phyloP scores from a whole-genome alignment of 2,888 invertebrate genomes.

The Tachystola acroxantha region DNA sequence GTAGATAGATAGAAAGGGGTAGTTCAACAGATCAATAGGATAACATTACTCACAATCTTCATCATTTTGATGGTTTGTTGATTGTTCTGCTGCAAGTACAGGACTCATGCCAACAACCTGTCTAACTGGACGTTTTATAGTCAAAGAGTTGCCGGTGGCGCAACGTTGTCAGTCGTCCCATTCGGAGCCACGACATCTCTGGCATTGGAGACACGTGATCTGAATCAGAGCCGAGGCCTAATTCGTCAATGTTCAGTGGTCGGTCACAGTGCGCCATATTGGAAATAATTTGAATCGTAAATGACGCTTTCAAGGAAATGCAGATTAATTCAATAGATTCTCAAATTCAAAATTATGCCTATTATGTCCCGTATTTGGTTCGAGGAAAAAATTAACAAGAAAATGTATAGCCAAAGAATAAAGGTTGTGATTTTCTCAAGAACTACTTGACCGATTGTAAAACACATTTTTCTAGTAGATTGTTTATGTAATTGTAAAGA shows the following conservation, averaged over 20 bases:
- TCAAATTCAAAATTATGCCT: too few species aligned
- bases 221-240: slow-evolving; percentile 34
- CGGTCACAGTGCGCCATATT: not conserved
- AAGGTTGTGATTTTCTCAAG: too few species aligned
- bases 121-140: slow-evolving; percentile 51
- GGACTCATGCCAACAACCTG: slow-evolving; percentile 38
- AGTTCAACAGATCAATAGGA: too few species aligned
- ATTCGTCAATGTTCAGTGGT: slow-evolving; percentile 18
- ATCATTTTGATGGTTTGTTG: slow-evolving; percentile 56
- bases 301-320: not conserved
- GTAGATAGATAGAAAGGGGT: too few species aligned
- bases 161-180: slow-evolving; percentile 25
- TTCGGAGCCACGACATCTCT: slow-evolving; percentile 43
- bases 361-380: too few species aligned
- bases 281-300: not conserved
- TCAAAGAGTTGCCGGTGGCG: slow-evolving; percentile 30
- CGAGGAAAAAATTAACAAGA: too few species aligned
- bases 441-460: too few species aligned
- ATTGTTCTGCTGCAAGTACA: slow-evolving; percentile 39
- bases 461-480: too few species aligned
- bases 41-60: slow-evolving; percentile 62
- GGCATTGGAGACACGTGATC: slow-evolving; percentile 66
- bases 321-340: too few species aligned
- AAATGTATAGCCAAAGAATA: too few species aligned
- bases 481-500: too few species aligned